A percentile compares a stretch with the other conserved stretches of the same genome.
phyloP scores from a whole-genome alignment of 2,113 vertebrate species.

The Platichthys stellatus region DNA sequence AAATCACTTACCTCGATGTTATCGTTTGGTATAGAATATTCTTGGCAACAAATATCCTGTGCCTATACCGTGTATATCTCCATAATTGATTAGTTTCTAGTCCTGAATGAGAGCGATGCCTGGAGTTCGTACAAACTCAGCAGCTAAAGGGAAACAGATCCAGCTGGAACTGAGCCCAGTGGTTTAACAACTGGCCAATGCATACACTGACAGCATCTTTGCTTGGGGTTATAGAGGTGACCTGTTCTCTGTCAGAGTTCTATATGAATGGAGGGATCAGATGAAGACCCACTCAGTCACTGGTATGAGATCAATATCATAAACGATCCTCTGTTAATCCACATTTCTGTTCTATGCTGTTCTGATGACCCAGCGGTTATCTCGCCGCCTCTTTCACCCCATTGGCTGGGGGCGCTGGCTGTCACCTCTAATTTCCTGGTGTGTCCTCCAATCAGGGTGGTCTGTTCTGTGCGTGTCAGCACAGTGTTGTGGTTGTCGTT shows the following conservation, averaged over 20 bases:
- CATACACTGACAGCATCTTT: conserved; percentile 35
- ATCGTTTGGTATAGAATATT: neutral
- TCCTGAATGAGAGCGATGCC: conserved; percentile 1
- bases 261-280: conserved; percentile 18
- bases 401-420: conserved; percentile 65
- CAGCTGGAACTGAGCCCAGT: conserved; percentile 38
- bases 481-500: conserved; percentile 57
- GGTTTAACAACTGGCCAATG: conserved; percentile 18
- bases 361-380: conserved; percentile 48
- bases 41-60: neutral
- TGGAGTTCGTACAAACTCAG: neutral
- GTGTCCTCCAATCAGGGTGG: conserved; percentile 66
- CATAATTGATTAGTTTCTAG: conserved; percentile 21
- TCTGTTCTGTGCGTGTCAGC: conserved; percentile 70
- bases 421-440: conserved; percentile 78
- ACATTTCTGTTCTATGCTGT: conserved; percentile 29
- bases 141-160: conserved; percentile 50
- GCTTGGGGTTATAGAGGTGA: conserved; percentile 40
- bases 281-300: conserved; percentile 2
- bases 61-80: neutral
- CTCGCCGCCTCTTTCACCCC: conserved; percentile 43
- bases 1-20: neutral
- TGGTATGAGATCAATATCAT: conserved; percentile 25
- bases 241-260: conserved; percentile 29
- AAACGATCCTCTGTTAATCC: conserved; percentile 21